Base-by-base conservation (phyloP, 2,888 invertebrate genomes). In the Sesia bembeciformis region DNA sequence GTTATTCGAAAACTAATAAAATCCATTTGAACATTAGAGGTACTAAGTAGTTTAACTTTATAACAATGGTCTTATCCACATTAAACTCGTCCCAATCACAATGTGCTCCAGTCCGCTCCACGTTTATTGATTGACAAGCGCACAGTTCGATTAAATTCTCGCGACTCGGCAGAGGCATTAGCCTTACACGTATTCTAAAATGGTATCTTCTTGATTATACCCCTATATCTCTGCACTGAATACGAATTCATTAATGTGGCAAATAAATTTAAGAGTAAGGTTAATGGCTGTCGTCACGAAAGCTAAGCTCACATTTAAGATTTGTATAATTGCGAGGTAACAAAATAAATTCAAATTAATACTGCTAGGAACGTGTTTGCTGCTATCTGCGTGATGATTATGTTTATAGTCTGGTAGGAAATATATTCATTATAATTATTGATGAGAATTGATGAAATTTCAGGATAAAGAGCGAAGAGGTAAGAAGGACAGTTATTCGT, bases 71-170 rank as follows among this genome's bases (percentile, higher is more conserved):
- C 50, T 50, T 71, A 65, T 85, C 87, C 82, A 76, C 58, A 63
- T 57, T 68, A 77, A 60, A 55, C 68, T 65, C 54, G 57, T 65
- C 62, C 57, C 8, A 55, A 58, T 58, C 66, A 73, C 75, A 76
- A 76, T 78, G 75, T 76, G 78, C 65, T 70, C 70, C 68, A 68
- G 72, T 74, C 70, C 70, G 70, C 66, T 76, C 65, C 59, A 70
- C 49, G 68, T 85, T 85, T 86, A 86, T 84, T 86, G 85, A 86
- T 87, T 85, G 87, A 87, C 86, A 87, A 85, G 84, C 81, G 76
- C 78, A 76, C 78, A 78, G 74, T 80, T 79, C 78, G 78, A 84
- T 83, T 84, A 78, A 78, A 81, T 76, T 82, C 80, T 79, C 76
- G 79, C 81, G 77, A 81, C 71, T 74, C 66, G 72, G 67, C 66